Base-by-base conservation (phyloP, 2,113 vertebrate genomes). In the Syngnathus floridae region DNA sequence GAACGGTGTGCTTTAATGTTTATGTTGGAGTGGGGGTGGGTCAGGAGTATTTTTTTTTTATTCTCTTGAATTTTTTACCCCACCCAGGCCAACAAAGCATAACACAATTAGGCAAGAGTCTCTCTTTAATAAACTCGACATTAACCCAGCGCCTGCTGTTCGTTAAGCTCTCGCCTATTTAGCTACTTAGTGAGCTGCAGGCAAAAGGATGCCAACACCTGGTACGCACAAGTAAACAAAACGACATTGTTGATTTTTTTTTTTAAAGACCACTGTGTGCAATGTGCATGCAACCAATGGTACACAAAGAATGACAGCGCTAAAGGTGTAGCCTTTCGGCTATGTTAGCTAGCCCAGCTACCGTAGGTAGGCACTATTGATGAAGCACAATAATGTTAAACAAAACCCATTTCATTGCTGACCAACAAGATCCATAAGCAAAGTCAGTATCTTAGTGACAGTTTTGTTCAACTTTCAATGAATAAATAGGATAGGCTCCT, bases 271-370 rank as follows among this genome's bases (percentile, higher is more conserved):
- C 52, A 56, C 38, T 19, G 17, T 19, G 17, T 35, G 55, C n/a
- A 49, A 4, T 16, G 35, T 37, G 13, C 12, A 19, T 37, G 13
- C 12, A 19, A 68, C 19, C 35, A 52, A 9, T 17, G 22, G 59
- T 14, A 74, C 70, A 70, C 76, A 75, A 78, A 73, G 59, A 64
- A 58, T 78, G 73, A 82, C 77, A 78, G 71, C 35, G 78, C 79
- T 72, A 63, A 36, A 67, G 72, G 35, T 73, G 64, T 79, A 81
- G 78, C 74, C 74, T 48, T 11, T 65, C 41, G 67, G 82, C 80
- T 80, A 83, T 72, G 37, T 67, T 72, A 84, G 85, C 85, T 70
- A 71, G 64, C 72, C 1, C 58, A 40, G 75, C 79, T 77, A 56
- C 74, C 51, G 67, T 67, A 60, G 38, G 62, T 54, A 58, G 16